Base-by-base conservation (phyloP, 2,113 vertebrate species). In the Coturnix japonica region DNA sequence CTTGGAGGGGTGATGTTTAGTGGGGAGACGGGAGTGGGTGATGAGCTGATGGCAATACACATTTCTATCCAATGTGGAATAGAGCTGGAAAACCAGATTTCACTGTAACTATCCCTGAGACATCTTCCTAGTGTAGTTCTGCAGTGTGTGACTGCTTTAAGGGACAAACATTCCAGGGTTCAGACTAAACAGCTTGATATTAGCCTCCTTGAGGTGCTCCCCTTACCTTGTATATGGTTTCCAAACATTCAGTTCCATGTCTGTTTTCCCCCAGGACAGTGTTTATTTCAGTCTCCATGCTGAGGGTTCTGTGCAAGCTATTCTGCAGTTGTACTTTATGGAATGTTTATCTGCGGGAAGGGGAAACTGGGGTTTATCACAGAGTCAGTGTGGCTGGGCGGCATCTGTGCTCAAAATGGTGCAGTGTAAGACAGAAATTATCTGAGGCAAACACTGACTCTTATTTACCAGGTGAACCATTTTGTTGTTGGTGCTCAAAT, bases 1-100 rank as follows among this genome's bases (percentile, higher is more conserved):
- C 19, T 75, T 9, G 5, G 1, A 11, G 30, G 51, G 13, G 3
- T 35, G 7, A 16, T 30, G 0, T 1, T 13, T 30, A 7, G 25
- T 17, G 26, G 10, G 13, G 22, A 25, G 11, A 61, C 31, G n/a
- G 11, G 61, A 66, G 63, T 47, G 18, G 21, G 28, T 22, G 30
- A 3, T 0, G 3, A 54, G 3, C 19, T 3, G 0, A 20, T 64
- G 3, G 63, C 76, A 26, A 37, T n/a, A 47, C 7, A 30, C 30
- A 1, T 28, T 47, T 75, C 6, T 59, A 71, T 65, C 35, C 44
- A 28, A 1, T 20, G 18, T 31, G 37, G 39, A 74, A 17, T 67
- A 49, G 54, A 85, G 56, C 13, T n/a, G 15, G 17, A 60, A 81
- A 75, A 18, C 47, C 75, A 41, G 6, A 21, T 93, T 67, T 93